A percentile compares a stretch with the other conserved stretches of the same genome.
Evolutionary conservation across 2,797 vertebrate species (phyloP).

Genomic region (Taenioides sp.): DNA sequence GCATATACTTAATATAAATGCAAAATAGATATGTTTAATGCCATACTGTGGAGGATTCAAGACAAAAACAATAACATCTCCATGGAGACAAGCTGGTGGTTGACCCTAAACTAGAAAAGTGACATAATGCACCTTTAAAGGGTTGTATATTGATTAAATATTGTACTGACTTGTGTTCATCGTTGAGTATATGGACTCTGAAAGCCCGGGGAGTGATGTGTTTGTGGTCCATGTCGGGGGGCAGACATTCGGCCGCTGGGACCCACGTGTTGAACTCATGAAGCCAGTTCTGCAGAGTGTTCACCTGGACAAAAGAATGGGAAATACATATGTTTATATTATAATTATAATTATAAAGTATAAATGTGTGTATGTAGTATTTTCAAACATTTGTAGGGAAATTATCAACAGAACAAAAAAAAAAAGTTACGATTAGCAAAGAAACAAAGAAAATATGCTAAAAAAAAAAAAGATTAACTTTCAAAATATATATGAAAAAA

Average conservation of each 20-base stretch:
- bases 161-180: slow-evolving; percentile 93
- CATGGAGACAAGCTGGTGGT: too few species aligned
- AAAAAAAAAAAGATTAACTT: too few species aligned
- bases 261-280: slow-evolving; percentile 98
- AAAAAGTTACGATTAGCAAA: neutral
- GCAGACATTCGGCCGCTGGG: slow-evolving; percentile 86
- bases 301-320: slow-evolving; percentile 80
- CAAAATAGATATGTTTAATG: too few species aligned
- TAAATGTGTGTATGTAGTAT: neutral
- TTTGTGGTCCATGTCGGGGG: slow-evolving; percentile 82
- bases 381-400: neutral
- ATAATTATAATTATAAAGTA: neutral
- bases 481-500: too few species aligned
- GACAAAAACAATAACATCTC: too few species aligned
- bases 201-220: slow-evolving; percentile 84
- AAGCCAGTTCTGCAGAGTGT: slow-evolving; percentile 98
- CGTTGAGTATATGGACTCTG: slow-evolving; percentile 96
- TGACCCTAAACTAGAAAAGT: too few species aligned
- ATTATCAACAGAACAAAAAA: neutral
- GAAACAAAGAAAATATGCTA: neutral
- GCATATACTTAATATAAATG: too few species aligned
- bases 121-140: neutral
- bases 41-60: too few species aligned
- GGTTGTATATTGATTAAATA: neutral
- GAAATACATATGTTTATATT: slow-evolving; percentile 16